Conservation (phyloP, 2,888 invertebrate genomes). For the Tetranychus piercei region DNA sequence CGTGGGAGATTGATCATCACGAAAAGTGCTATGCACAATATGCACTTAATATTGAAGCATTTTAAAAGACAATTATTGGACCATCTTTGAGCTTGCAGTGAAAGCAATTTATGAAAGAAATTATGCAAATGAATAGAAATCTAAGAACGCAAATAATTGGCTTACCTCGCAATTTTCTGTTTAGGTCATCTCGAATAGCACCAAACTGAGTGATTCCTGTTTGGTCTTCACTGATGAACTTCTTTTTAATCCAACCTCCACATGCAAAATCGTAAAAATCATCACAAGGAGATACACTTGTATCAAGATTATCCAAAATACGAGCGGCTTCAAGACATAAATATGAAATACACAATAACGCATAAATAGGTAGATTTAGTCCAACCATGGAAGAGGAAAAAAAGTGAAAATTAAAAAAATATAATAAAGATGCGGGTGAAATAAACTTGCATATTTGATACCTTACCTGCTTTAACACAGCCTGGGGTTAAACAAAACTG, state of each 20-base stretch:
- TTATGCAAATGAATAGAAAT: not conserved
- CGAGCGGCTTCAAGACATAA: not conserved
- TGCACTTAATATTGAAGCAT: too few species aligned
- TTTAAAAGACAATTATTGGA: too few species aligned
- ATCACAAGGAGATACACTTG: slow-evolving; percentile 48
- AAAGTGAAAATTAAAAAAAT: not conserved
- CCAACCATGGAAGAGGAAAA: not conserved
- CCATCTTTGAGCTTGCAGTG: too few species aligned
- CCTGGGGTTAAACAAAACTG: slow-evolving; percentile 49
- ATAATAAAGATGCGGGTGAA: not conserved
- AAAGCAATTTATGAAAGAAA: not conserved
- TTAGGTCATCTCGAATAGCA: slow-evolving; percentile 6
- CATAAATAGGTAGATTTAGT: not conserved
- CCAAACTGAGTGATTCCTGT: slow-evolving; percentile 11
- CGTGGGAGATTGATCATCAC: too few species aligned
- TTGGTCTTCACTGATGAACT: slow-evolving; percentile 13
- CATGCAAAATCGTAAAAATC: slow-evolving; percentile 65
- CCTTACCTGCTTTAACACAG: slow-evolving; percentile 55
- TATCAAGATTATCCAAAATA: slow-evolving; percentile 2
- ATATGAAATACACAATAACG: not conserved
- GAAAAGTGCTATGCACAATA: too few species aligned
- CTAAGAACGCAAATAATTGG: not conserved
- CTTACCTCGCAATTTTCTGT: slow-evolving; percentile 11
- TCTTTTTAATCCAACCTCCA: slow-evolving; percentile 44
- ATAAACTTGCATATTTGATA: not conserved